These are phyloP conservation scores for Microplitis deprimator DNA, from an alignment of 2,888 invertebrate genomes.

Conservation along the genomic window DNA sequence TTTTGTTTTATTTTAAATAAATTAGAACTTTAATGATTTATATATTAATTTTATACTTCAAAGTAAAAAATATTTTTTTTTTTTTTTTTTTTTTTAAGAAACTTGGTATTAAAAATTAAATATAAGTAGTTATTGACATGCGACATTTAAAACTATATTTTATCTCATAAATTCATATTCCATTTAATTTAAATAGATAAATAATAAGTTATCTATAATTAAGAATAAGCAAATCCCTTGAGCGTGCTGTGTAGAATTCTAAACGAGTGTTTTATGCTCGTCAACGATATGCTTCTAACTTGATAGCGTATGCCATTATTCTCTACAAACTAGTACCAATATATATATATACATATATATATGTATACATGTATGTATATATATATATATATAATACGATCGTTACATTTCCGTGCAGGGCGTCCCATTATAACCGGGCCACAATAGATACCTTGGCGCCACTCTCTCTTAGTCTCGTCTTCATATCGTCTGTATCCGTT, in stretches of 20 bases:
- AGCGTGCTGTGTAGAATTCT: conserved; percentile 37
- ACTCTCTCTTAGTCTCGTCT: conserved; percentile 35
- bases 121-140: too few relatives aligned
- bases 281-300: conserved; percentile 42
- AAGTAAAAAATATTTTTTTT: too few relatives aligned
- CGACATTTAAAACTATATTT: too few relatives aligned
- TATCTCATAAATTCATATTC: too few relatives aligned
- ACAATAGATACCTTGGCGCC: conserved; percentile 56
- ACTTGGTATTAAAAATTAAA: too few relatives aligned
- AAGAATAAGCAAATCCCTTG: conserved; percentile 11
- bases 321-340: conserved; percentile 44
- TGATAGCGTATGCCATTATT: conserved; percentile 56
- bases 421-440: conserved; percentile 55
- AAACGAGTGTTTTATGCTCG: conserved; percentile 39
- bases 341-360: background rate
- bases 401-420: conserved; percentile 57
- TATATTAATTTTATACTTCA: too few relatives aligned
- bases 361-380: background rate
- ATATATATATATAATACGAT: conserved; percentile 29
- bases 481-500: conserved; percentile 33
- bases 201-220: background rate
- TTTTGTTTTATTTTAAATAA: background rate
- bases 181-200: too few relatives aligned
- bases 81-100: too few relatives aligned
- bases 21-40: too few relatives aligned